Base-by-base conservation (phyloP, 2,113 vertebrate species). In the Ictalurus punctatus region DNA sequence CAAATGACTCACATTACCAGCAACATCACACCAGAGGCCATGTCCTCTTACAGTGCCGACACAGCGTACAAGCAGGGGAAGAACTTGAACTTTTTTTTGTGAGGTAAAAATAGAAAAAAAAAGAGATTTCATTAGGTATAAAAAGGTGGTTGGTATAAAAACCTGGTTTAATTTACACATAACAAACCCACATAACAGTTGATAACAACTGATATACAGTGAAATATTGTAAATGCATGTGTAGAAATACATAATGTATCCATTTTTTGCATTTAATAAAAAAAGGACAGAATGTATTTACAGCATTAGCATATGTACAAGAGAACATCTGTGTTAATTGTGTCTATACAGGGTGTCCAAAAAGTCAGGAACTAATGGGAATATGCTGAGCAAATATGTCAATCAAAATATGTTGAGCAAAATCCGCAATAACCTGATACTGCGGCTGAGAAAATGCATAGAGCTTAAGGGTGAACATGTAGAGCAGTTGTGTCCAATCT, bases 1-100 rank as follows among this genome's bases (percentile, higher is more conserved):
- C 69, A 89, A 87, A 14, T 84, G 56, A 84, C 84, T 89, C 81
- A 34, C 61, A 90, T 90, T 90, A 86, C 87, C 27, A 79, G 54
- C 63, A 30, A 83, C 69, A 86, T 88, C 65, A 61, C 83, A 83
- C 74, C 56, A 85, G 30, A 0, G 17, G 73, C 37, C 44, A 44
- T 59, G 54, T 56, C 74, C 78, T 73, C 79, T 86, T 89, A 85
- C 73, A 85, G 56, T 63, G 54, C 52, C 12, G 30, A 86, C 52
- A 52, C 82, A 71, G 76, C 19, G 59, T 19, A 63, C 30, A 59
- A 81, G 7, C 40, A 58, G 52, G 79, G n/a, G 79, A 40, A 83
- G 78, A 86, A 86, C 84, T 61, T 86, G 76, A 86, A 81, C 76
- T 86, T 52, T 27, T 58, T 61, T 59, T 61, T 86, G 6, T 86